Evolutionary conservation across 2,888 invertebrate species (phyloP), one percentile per base, ranked within the genome.

Genomic region (Drosophila gaucha): DNA sequence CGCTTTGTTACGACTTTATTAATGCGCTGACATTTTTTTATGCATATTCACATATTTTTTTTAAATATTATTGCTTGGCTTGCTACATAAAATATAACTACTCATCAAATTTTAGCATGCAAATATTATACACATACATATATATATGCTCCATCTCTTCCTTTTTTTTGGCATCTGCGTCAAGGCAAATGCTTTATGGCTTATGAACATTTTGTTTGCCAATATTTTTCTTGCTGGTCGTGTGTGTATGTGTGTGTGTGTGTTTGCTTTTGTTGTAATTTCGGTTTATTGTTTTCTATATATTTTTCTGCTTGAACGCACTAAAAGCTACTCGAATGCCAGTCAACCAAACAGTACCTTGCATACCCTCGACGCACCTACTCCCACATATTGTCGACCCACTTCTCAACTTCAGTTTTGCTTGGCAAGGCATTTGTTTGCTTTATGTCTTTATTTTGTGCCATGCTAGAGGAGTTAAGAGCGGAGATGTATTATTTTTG

Each of bases 301-400:
- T 82, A 82, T 82, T 82, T 82, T 82, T 82, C 88, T 79, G 82
- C 82, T 86, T 86, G 84, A 87, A 79, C 86, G 88, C 82, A 82
- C 82, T 82, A 87, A 87, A 82, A 82, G 82, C 82, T 79, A 82
- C 86, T 82, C 86, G 62, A 72, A 64, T 82, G 83, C 59, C 86
- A 87, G 88, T 67, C 82, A 79, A 65, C 62, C 73, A 79, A 63
- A 60, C 41, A 30, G 54, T 55, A 60, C 59, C 58, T 58, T 57
- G 59, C 46, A 56, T 30, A n/a, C 58, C 36, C 6, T 6, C 18
- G 20, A 16, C 38, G 9, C 6, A 14, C 18, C 4, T 0, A 24
- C 2, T 12, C 18, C 16, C 5, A 0, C 26, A 9, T 35, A 26
- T 51, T 22, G 16, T 24, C 14, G 16, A 46, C 33, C 26, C 50